These are phyloP conservation scores for Coilia nasus DNA, from an alignment of 2,797 vertebrate species.

Conservation along the genomic window DNA sequence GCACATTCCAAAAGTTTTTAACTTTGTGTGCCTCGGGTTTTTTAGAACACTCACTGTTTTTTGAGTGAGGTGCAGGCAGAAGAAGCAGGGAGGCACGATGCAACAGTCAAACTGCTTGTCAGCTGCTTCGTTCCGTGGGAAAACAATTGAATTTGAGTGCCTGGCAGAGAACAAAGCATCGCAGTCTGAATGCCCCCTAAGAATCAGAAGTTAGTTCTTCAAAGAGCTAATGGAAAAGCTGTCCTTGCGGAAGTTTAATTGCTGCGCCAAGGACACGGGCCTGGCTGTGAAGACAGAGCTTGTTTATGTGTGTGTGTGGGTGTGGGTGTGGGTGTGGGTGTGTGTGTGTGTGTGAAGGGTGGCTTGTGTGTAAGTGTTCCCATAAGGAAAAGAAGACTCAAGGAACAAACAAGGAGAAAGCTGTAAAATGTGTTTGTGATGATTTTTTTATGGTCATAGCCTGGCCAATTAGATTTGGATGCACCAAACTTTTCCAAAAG, in stretches of 20 bases:
- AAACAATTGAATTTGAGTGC: no score
- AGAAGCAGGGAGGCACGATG: no score
- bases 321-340: background rate
- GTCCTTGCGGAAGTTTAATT: conserved; percentile 1
- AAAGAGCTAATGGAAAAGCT: conserved; percentile 12
- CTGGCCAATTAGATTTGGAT: background rate
- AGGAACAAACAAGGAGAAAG: conserved; percentile 18
- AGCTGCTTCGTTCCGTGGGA: no score
- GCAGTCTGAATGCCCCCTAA: no score
- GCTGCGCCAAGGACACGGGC: background rate
- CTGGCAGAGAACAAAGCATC: no score
- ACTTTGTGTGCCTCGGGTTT: no score
- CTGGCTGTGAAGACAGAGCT: background rate
- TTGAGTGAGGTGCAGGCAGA: no score
- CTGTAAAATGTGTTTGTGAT: conserved; percentile 21
- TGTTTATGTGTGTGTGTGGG: no score
- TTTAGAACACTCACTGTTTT: no score
- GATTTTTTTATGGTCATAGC: background rate
- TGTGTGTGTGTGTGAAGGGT: background rate
- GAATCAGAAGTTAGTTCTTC: conserved; percentile 1
- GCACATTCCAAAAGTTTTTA: no score
- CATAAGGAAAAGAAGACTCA: background rate
- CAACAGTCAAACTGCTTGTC: no score
- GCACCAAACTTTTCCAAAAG: background rate
- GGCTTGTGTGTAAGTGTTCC: background rate